These are phyloP conservation scores for Phoxinus phoxinus DNA, from an alignment of 2,113 vertebrate genomes.

Conservation along the genomic window DNA sequence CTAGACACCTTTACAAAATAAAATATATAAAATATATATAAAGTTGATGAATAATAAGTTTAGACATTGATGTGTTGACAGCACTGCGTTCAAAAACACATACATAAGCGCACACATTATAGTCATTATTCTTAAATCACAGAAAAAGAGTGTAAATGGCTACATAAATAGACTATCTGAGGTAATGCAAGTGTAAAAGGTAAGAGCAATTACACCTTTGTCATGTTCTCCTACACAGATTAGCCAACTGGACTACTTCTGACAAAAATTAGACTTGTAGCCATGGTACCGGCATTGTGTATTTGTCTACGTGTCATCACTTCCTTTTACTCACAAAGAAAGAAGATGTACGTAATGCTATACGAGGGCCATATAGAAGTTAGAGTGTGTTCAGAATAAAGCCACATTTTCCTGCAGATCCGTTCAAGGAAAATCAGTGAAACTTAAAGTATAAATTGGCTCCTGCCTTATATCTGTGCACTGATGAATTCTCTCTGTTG, in stretches of 20 bases:
- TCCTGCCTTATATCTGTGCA: slow-evolving; percentile 59
- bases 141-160: slow-evolving; percentile 24
- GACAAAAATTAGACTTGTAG: slow-evolving; percentile 36
- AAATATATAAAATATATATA: background rate
- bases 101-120: background rate
- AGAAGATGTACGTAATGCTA: background rate
- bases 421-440: slow-evolving; percentile 63
- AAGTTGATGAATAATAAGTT: background rate
- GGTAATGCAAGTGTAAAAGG: slow-evolving; percentile 49
- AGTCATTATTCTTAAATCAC: slow-evolving; percentile 17
- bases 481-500: slow-evolving; percentile 73
- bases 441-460: slow-evolving; percentile 64
- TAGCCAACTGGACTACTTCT: slow-evolving; percentile 25
- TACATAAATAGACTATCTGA: slow-evolving; percentile 32
- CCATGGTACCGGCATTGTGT: slow-evolving; percentile 9
- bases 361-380: slow-evolving; percentile 49
- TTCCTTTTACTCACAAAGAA: background rate
- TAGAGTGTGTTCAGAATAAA: slow-evolving; percentile 51
- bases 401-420: slow-evolving; percentile 51
- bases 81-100: background rate
- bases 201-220: slow-evolving; percentile 53
- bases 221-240: slow-evolving; percentile 41
- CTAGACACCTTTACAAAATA: background rate
- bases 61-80: background rate
- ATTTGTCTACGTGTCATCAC: slow-evolving; percentile 25